Evolutionary conservation across 2,113 vertebrate species (phyloP).

Genomic region (Protomyctophum bolini): DNA sequence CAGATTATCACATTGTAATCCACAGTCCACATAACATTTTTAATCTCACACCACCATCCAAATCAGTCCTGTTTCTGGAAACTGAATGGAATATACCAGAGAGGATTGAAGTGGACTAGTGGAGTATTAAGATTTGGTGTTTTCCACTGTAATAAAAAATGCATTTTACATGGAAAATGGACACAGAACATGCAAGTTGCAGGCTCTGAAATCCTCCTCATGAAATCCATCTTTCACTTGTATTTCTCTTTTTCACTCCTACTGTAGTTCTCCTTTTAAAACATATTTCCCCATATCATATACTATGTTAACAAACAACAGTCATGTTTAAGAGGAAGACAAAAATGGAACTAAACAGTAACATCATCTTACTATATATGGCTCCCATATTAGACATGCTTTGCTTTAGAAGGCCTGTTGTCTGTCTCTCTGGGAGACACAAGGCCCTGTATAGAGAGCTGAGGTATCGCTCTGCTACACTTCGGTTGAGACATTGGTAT

Average conservation of each 20-base stretch:
- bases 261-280: conserved; percentile 7
- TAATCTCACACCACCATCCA: conserved; percentile 64
- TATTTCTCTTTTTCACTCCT: conserved; percentile 30
- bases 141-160: conserved; percentile 13
- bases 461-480: not conserved
- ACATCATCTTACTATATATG: not conserved
- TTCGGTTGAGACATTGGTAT: conserved; percentile 12
- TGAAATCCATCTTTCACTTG: conserved; percentile 4
- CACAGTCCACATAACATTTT: conserved; percentile 73
- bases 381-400: not conserved
- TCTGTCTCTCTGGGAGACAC: not conserved
- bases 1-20: conserved; percentile 72
- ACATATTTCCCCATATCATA: not conserved
- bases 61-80: conserved; percentile 1
- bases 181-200: not conserved
- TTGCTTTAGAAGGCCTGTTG: conserved; percentile 1
- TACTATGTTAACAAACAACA: conserved; percentile 20
- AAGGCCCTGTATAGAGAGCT: not conserved
- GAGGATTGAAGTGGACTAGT: not conserved
- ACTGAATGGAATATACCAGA: not conserved
- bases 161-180: not conserved
- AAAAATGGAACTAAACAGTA: conserved; percentile 11
- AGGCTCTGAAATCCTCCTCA: not conserved
- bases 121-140: not conserved
- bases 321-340: conserved; percentile 35